Percentiles rank a stretch among this genome's conserved stretches.
These are phyloP conservation scores for Neosilurus mollespiculum DNA, from an alignment of 2,797 vertebrate species.

Conservation along the genomic window DNA sequence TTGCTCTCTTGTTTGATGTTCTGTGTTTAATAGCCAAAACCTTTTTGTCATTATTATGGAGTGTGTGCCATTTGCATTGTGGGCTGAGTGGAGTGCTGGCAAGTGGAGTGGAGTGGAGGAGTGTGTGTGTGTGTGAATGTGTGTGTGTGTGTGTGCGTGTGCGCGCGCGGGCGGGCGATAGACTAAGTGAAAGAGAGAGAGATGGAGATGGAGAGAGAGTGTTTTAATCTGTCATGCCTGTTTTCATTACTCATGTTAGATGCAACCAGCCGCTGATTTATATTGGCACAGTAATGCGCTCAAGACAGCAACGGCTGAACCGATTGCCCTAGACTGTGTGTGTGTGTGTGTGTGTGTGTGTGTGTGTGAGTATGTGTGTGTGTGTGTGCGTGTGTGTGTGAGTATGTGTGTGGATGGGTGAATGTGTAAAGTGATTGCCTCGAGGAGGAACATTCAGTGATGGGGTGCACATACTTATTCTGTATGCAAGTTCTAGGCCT, in stretches of 20 bases:
- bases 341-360: conserved; percentile 33
- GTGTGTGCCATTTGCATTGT: conserved; percentile 54
- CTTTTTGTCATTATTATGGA: conserved; percentile 60
- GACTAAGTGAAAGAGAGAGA: conserved; percentile 23
- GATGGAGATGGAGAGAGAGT: conserved; percentile 30
- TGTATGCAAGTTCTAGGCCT: not conserved
- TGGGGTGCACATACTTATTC: not conserved
- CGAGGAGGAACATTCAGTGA: conserved; percentile 1
- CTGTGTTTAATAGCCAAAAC: conserved; percentile 62
- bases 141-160: conserved; percentile 18
- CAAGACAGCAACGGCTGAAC: conserved; percentile 45
- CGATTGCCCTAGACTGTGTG: conserved; percentile 10
- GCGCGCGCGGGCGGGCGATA: not conserved
- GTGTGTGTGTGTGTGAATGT: conserved; percentile 30
- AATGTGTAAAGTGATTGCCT: conserved; percentile 9
- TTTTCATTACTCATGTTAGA: conserved; percentile 75
- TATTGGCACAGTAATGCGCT: conserved; percentile 61
- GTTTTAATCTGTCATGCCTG: conserved; percentile 55
- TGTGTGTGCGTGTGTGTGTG: conserved; percentile 25
- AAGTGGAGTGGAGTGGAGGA: conserved; percentile 45
- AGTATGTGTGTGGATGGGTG: conserved; percentile 8
- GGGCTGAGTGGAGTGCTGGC: conserved; percentile 45
- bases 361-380: conserved; percentile 2
- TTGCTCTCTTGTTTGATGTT: conserved; percentile 67
- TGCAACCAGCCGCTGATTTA: conserved; percentile 72